Evolutionary conservation across 2,113 vertebrate species (phyloP).

Genomic region (Hypomesus transpacificus): DNA sequence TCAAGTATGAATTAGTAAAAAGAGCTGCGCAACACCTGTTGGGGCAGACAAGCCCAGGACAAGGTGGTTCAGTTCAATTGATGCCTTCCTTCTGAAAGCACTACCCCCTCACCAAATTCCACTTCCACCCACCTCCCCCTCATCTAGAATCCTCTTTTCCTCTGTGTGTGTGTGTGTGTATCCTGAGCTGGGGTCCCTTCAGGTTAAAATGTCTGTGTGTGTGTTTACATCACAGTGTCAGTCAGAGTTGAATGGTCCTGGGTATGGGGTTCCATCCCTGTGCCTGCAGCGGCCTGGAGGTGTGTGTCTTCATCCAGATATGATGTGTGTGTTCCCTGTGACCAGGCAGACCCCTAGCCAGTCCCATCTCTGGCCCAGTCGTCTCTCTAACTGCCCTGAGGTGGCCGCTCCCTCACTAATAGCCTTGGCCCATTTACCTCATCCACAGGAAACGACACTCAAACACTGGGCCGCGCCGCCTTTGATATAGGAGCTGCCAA

Average conservation of each 20-base stretch:
- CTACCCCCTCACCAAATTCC: too few relatives aligned
- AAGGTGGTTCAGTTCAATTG: not conserved
- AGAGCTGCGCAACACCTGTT: not conserved
- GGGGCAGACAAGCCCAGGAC: not conserved
- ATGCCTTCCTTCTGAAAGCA: not conserved
- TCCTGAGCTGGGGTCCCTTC: constrained; percentile 1
- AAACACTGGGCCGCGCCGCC: too few relatives aligned
- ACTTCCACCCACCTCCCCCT: not conserved
- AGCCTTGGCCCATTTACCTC: too few relatives aligned
- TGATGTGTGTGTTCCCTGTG: not conserved
- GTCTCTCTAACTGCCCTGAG: not conserved
- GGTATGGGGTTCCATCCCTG: not conserved
- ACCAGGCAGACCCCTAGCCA: not conserved
- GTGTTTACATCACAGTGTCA: constrained; percentile 8
- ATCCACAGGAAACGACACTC: too few relatives aligned
- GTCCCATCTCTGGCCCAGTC: not conserved
- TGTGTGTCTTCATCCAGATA: too few relatives aligned
- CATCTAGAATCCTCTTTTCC: not conserved
- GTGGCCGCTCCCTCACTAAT: not conserved
- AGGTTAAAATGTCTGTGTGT: constrained; percentile 1
- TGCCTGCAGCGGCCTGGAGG: not conserved
- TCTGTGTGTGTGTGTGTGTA: not conserved
- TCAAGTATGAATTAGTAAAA: not conserved
- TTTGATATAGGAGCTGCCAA: not conserved
- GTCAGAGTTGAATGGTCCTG: constrained; percentile 3